Evolutionary conservation across 2,888 invertebrate genomes (phyloP).

Genomic region (Sthenelais limicola): DNA sequence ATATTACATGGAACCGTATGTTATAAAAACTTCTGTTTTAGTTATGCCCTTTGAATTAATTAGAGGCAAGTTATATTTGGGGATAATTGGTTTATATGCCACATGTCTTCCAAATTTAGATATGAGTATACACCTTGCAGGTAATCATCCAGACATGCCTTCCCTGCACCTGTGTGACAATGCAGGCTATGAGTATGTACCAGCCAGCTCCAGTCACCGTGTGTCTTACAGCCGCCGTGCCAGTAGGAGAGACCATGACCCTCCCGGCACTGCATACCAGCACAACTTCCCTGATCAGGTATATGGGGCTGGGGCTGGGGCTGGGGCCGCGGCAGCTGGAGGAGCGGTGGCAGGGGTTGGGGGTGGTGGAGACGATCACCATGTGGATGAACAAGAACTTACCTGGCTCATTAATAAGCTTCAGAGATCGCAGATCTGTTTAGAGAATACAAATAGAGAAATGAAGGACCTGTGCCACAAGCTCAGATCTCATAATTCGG

Average conservation of each 20-base stretch:
- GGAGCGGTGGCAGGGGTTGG: neutral
- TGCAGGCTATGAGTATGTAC: slow-evolving; percentile 18
- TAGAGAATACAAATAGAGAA: slow-evolving; percentile 11
- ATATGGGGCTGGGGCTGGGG: no score
- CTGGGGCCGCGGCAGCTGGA: neutral
- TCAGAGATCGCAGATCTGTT: slow-evolving; percentile 6
- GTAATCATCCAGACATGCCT: slow-evolving; percentile 23
- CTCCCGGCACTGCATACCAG: no score
- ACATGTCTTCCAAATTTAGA: no score
- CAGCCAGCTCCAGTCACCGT: neutral
- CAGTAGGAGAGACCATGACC: no score
- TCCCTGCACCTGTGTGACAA: slow-evolving; percentile 27
- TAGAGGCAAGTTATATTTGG: no score
- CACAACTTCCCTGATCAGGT: neutral
- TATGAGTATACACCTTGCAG: no score
- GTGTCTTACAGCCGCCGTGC: no score
- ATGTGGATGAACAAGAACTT: slow-evolving; percentile 4
- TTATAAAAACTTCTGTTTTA: no score
- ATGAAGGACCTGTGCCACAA: slow-evolving; percentile 34
- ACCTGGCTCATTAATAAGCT: slow-evolving; percentile 19
- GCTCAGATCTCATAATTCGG: no score
- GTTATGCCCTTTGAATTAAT: no score
- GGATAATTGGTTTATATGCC: no score
- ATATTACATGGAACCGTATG: no score
- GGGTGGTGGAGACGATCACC: slow-evolving; percentile 7